Base-by-base conservation (phyloP, 2,888 invertebrate genomes). In the Sphaerophoria taeniata region DNA sequence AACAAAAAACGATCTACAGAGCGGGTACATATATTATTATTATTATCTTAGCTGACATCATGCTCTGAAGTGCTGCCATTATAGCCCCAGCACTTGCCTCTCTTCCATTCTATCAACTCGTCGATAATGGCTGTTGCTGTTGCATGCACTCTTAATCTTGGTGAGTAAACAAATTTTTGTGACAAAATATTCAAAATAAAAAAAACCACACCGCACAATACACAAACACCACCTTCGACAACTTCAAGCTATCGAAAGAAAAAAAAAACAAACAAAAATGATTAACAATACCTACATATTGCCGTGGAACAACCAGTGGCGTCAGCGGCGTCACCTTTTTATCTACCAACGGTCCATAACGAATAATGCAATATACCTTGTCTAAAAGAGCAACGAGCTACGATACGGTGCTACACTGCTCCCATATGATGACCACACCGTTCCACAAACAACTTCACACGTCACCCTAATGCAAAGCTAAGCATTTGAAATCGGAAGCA, bases 391-490 rank as follows among this genome's bases (percentile, higher is more conserved):
- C 61, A 77, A 67, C 60, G 75, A 39, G 55, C 51, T 9, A 16
- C 51, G 14, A 34, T 39, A 24, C 24, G 24, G 51, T 16, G 6
- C n/a, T 67, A 39, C 39, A 5, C 53, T 74, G 73, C 49, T 73
- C 43, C 65, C 24, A 39, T 65, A 72, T 85, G 24, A 24, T 24
- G 76, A 73, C 63, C 80, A 36, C 67, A 60, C 56, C 78, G 72
- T 63, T 75, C 74, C 58, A 75, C 67, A 86, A 65, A 65, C 73
- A 75, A 83, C 77, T 78, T 79, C 79, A 87, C 79, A 80, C 80
- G 87, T 86, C 73, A 87, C 80, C 75, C 87, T 78, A 73, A 85
- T 77, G 76, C 81, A 85, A 81, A 85, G 81, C 61, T 81, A 56
- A 85, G 85, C 81, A 67, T 71, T 73, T 77, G 74, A 70, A 78